phyloP scores from a whole-genome alignment of 2,113 vertebrate species.

The Calidris pugnax region DNA sequence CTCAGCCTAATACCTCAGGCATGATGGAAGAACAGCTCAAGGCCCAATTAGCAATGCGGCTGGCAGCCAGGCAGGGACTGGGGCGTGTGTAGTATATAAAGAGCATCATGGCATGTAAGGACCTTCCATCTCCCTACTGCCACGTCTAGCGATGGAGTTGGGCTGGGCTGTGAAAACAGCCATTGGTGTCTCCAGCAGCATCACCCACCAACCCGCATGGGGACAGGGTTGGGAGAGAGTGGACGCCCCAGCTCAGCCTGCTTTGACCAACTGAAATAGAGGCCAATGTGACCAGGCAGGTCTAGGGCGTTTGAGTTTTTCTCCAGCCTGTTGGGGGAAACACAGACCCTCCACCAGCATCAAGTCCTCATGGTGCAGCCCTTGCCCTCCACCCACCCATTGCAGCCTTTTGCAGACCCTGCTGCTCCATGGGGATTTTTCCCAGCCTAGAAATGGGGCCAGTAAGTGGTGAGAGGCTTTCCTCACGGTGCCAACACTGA shows the following conservation, averaged over 20 bases:
- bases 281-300: accelerated
- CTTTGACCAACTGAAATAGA: not conserved
- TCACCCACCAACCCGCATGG: accelerated
- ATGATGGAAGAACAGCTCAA: not conserved
- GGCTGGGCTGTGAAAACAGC: not conserved
- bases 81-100: accelerated
- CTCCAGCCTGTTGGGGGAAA: not conserved
- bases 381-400: not conserved
- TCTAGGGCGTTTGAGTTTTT: not conserved
- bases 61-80: not conserved
- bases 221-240: accelerated
- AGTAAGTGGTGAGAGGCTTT: not conserved
- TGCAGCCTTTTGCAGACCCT: not conserved
- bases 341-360: not conserved
- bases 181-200: not conserved
- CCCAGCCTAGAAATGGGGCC: not conserved
- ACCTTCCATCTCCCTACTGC: not conserved
- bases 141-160: not conserved
- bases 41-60: not conserved
- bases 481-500: not conserved
- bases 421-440: not conserved
- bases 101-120: accelerated
- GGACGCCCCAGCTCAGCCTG: not conserved
- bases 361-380: not conserved
- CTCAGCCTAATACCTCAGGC: not conserved